Evolutionary conservation across 2,888 invertebrate genomes (phyloP), one percentile per base, ranked within the genome.

Genomic region (Apodemia zela): DNA sequence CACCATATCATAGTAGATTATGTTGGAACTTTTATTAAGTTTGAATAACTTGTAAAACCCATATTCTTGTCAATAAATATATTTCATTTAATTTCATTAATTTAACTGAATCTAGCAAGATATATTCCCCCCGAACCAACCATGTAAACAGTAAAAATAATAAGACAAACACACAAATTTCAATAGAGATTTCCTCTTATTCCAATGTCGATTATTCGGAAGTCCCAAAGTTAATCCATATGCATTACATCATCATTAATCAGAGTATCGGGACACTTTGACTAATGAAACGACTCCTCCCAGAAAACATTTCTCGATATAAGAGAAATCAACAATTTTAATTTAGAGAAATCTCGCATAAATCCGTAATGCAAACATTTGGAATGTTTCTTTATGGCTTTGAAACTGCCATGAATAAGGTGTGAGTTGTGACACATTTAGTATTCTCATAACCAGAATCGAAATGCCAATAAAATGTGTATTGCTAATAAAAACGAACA

Each of bases 171-270:
- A 17, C 17, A 17, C 7, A 17, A 8, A 10, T 13, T 21, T 5
- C 13, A 11, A 11, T 51, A 21, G 13, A 21, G 13, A 13, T 51
- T 18, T 13, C 5, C 1, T 21, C 18, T 18, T 13, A 51, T 25
- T 51, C 18, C 18, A 13, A 51, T 51, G 18, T 10, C 18, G 18
- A 51, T 51, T 51, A 51, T 51, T 51, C 13, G 13, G 51, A 18
- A 51, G 13, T 18, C 51, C 51, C 51, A 13, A 51, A 51, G 51
- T 21, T 13, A 51, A 51, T 51, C 18, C 25, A 51, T 51, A 51
- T 51, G 51, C 51, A 51, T 51, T 51, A 18, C 18, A 49, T 51
- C 13, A 51, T 51, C 42, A 42, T 42, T 51, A 51, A 51, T 18
- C 21, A 51, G 13, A 11, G 51, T 18, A 18, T 51, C 51, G 21